Evolutionary conservation across 2,797 vertebrate genomes (phyloP).

Genomic region (Allobates femoralis): DNA sequence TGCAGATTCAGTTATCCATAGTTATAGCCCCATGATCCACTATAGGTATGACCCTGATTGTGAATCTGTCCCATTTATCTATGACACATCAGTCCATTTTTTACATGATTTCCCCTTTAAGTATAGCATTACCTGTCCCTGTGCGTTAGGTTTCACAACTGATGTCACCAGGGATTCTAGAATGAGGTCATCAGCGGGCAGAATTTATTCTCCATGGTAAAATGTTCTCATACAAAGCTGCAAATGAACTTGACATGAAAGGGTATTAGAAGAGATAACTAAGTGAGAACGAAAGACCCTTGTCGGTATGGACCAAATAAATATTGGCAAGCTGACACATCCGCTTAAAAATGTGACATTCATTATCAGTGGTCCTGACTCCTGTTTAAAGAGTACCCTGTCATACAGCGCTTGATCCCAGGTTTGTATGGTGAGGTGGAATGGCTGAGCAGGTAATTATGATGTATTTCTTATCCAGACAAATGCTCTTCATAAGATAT

Average conservation of each 20-base stretch:
- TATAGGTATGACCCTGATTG: too few species aligned
- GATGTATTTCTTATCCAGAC: conserved; percentile 57
- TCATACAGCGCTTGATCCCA: conserved; percentile 26
- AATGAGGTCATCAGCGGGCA: not conserved
- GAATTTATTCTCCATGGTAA: not conserved
- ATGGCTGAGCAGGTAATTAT: conserved; percentile 49
- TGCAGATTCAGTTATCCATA: too few species aligned
- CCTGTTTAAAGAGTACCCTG: conserved; percentile 28
- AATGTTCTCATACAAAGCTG: not conserved
- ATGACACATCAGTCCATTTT: too few species aligned
- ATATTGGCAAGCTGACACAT: conserved; percentile 49
- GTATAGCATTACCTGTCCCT: not conserved
- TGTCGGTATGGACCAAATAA: conserved; percentile 31
- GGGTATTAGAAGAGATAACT: conserved; percentile 21
- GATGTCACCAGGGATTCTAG: conserved; percentile 15
- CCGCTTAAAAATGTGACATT: conserved; percentile 43
- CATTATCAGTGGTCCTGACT: conserved; percentile 26
- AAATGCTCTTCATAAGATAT: conserved; percentile 46
- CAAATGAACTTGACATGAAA: conserved; percentile 31
- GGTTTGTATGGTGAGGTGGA: conserved; percentile 41
- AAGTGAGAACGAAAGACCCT: conserved; percentile 24
- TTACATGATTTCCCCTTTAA: not conserved
- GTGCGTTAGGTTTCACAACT: not conserved
- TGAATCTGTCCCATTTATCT: too few species aligned
- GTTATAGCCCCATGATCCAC: too few species aligned